Evolutionary conservation across 1,140 invertebrate genomes (phyloP).

Genomic region (Tachypleus tridentatus): DNA sequence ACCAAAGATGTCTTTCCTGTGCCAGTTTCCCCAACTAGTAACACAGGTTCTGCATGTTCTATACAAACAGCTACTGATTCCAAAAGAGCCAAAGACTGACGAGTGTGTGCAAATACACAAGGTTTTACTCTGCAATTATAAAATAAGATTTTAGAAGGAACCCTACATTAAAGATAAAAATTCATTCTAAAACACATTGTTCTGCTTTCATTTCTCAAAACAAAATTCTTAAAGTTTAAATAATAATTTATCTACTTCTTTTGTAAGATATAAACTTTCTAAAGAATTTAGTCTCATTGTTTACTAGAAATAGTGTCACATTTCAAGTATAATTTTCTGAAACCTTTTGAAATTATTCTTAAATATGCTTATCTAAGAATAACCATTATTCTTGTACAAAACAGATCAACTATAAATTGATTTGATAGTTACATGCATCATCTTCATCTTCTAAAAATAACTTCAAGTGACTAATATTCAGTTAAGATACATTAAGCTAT

Average conservation of each 20-base stretch:
- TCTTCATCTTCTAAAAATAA: too few species aligned
- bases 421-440: too few species aligned
- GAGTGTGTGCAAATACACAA: slow-evolving; percentile 33
- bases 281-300: too few species aligned
- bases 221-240: neutral
- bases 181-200: neutral
- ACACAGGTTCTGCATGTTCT: slow-evolving; percentile 69
- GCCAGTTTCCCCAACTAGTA: slow-evolving; percentile 96
- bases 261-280: too few species aligned
- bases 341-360: too few species aligned
- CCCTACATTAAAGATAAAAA: neutral
- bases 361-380: too few species aligned
- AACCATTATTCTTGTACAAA: too few species aligned
- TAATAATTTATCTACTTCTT: neutral
- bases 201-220: neutral
- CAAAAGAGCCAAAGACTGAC: slow-evolving; percentile 60
- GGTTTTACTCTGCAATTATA: neutral
- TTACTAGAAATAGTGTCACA: too few species aligned
- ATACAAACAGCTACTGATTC: slow-evolving; percentile 78
- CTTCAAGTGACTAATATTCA: too few species aligned
- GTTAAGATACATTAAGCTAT: too few species aligned
- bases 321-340: too few species aligned
- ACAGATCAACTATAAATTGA: too few species aligned
- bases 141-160: neutral
- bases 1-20: slow-evolving; percentile 96